A percentile compares a stretch with the other conserved stretches of the same genome.
Conservation (phyloP, 2,888 invertebrate species). For the Tillus elongatus region DNA sequence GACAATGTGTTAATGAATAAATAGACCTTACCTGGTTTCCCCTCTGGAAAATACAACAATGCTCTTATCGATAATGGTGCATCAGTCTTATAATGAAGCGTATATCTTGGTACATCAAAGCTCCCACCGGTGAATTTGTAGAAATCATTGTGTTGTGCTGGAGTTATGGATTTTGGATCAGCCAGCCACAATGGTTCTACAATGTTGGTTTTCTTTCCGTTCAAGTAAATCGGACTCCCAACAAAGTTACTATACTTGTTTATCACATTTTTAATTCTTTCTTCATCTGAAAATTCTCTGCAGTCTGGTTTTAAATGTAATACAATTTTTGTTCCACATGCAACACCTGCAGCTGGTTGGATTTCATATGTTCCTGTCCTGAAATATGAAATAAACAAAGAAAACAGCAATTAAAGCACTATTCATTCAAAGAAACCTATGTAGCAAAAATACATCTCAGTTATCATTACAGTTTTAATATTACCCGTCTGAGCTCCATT, state of each 20-base stretch:
- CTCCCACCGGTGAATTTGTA: conserved; percentile 82
- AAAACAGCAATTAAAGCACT: no score
- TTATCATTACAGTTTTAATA: no score
- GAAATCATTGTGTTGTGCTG: conserved; percentile 85
- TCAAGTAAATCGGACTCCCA: conserved; percentile 83
- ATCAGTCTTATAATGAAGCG: conserved; percentile 86
- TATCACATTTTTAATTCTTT: conserved; percentile 72
- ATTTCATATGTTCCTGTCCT: conserved; percentile 85
- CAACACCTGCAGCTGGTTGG: conserved; percentile 72
- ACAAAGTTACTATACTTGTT: conserved; percentile 98
- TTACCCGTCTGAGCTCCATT: conserved; percentile 90
- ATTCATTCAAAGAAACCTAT: conserved; percentile 9
- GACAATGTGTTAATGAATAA: no score
- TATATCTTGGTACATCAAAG: conserved; percentile 81
- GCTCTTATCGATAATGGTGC: conserved; percentile 87
- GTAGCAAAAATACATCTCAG: neutral
- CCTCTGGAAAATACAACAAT: conserved; percentile 87
- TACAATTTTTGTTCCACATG: conserved; percentile 87
- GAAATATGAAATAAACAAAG: conserved; percentile 24
- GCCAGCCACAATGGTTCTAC: conserved; percentile 88
- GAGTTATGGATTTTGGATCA: conserved; percentile 79
- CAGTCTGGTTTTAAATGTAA: conserved; percentile 81
- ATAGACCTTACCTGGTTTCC: conserved; percentile 51
- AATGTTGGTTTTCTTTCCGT: conserved; percentile 80
- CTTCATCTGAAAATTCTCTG: conserved; percentile 83